Conservation (phyloP, 2,797 vertebrate species). For the Kryptopterus vitreolus region DNA sequence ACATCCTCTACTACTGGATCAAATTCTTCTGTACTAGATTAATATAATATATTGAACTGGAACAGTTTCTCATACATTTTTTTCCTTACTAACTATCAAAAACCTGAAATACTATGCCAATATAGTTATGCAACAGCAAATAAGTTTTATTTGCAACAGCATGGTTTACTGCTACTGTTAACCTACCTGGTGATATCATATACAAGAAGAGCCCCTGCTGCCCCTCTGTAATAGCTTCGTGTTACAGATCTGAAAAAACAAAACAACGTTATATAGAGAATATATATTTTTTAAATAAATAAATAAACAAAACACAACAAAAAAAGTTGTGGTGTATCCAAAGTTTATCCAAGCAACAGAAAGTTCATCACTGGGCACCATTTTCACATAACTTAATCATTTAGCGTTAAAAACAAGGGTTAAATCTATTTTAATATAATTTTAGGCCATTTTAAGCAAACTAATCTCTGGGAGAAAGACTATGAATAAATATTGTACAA, state of each 20-base stretch:
- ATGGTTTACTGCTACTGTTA: neutral
- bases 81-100: no score
- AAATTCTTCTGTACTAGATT: no score
- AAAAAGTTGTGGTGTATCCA: neutral
- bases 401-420: neutral
- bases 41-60: no score
- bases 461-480: neutral
- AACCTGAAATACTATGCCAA: no score
- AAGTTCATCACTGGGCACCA: neutral
- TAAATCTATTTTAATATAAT: neutral
- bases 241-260: constrained; percentile 83
- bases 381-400: neutral
- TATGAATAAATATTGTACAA: neutral
- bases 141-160: neutral
- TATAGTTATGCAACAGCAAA: no score
- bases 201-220: constrained; percentile 87
- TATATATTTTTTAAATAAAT: no score
- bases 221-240: constrained; percentile 91
- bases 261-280: constrained; percentile 5
- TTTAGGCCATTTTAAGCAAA: neutral
- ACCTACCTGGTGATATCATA: constrained; percentile 92
- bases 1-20: no score
- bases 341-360: neutral
- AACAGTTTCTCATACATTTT: no score
- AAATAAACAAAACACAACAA: no score